Evolutionary conservation across 2,797 vertebrate genomes (phyloP).

Genomic region (Bufotes viridis): DNA sequence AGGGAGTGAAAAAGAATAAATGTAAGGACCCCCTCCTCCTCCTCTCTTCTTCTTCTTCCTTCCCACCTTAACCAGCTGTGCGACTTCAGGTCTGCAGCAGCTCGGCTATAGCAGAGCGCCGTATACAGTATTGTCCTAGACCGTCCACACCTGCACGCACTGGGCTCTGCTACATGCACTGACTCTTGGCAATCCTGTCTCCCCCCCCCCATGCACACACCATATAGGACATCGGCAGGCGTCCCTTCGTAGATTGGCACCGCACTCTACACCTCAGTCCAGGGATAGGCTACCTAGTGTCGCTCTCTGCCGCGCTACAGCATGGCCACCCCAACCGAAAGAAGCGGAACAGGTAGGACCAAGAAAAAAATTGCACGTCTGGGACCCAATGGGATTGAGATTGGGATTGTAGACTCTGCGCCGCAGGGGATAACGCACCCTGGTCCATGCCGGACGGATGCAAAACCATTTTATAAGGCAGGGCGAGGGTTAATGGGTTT

Average conservation of each 20-base stretch:
- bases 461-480: not conserved
- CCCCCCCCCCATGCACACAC: conserved; percentile 31
- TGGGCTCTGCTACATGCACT: not conserved
- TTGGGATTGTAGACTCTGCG: not conserved
- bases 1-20: conserved; percentile 49
- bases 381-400: not conserved
- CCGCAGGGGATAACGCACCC: not conserved
- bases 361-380: not conserved
- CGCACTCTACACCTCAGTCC: not conserved
- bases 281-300: not conserved
- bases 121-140: not conserved
- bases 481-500: not conserved
- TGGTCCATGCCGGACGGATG: not conserved
- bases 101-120: not conserved
- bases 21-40: conserved; percentile 22
- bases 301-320: not conserved
- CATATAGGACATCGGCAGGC: not conserved
- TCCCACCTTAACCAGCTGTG: conserved; percentile 53
- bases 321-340: conserved; percentile 54
- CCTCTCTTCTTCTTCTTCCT: conserved; percentile 10
- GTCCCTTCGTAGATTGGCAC: not conserved
- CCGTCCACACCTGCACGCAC: not conserved
- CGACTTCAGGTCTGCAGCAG: conserved; percentile 33
- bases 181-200: not conserved
- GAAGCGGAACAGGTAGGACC: conserved; percentile 46